Base-by-base conservation (phyloP, 2,113 vertebrate genomes). In the Gadus chalcogrammus region DNA sequence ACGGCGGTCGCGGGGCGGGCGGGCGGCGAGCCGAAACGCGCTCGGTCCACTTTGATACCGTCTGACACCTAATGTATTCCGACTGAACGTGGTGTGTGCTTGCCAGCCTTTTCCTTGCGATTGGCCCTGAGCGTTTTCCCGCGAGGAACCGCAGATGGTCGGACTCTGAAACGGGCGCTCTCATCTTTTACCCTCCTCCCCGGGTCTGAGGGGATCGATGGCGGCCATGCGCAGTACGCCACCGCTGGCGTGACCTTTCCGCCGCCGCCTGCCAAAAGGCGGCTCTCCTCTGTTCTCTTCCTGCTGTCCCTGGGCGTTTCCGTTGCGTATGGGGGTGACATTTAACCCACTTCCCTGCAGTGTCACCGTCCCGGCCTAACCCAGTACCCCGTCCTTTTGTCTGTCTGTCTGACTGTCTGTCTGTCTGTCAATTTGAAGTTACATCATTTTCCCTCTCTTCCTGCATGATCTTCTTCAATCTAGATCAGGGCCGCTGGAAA, bases 201-300 rank as follows among this genome's bases (percentile, higher is more conserved):
- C 7, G 22, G n/a, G n/a, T 61, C 59, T 61, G 17, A 11, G 18
- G 20, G 22, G 61, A 3, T 35, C 35, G 58, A 61, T 66, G 60
- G 60, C 71, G 75, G 72, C 72, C 70, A 17, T 13, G 62, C 75
- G 81, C 76, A 3, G 55, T n/a, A 75, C 53, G 60, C 74, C 73
- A 66, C 59, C 71, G 71, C 69, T 72, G 73, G 27, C 61, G 67
- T 81, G 80, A 83, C 81, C 80, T 85, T 85, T 81, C 76, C 70
- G 5, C 18, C 78, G 52, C 65, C 67, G 65, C 69, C 64, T 13
- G 42, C 42, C 42, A 48, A 48, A 48, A 48, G 55, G 72, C 74
- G 77, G 68, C 72, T 68, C 70, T 84, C 61, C 68, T 67, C 72
- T 61, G 60, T 75, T 73, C 72, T 71, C 77, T 63, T 69, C 74